These are phyloP conservation scores for Andrena chrysosceles DNA, from an alignment of 2,888 invertebrate genomes.

Conservation along the genomic window DNA sequence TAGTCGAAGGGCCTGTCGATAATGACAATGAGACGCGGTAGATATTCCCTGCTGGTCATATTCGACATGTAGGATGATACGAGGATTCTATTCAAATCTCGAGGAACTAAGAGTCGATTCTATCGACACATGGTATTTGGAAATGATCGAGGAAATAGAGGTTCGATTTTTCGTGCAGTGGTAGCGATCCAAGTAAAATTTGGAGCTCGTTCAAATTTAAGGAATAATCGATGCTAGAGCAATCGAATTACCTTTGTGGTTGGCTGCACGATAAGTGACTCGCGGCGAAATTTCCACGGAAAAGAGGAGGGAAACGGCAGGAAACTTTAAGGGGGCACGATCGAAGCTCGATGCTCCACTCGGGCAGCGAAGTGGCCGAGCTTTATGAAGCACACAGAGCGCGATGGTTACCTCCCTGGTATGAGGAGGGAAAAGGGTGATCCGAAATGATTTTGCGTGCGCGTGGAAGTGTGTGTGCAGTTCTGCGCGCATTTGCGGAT, in stretches of 20 bases:
- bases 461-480: slow-evolving; percentile 20
- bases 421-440: too few species aligned
- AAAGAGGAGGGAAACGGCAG: slow-evolving; percentile 5
- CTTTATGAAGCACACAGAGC: slow-evolving; percentile 75
- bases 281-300: slow-evolving; percentile 9
- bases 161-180: too few species aligned
- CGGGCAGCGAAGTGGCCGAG: slow-evolving; percentile 70
- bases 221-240: slow-evolving; percentile 5
- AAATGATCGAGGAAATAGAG: too few species aligned
- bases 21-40: too few species aligned
- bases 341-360: slow-evolving; percentile 53
- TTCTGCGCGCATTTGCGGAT: slow-evolving; percentile 57
- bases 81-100: too few species aligned
- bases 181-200: neutral
- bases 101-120: too few species aligned
- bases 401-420: slow-evolving; percentile 70
- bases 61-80: too few species aligned
- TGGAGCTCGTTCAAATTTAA: neutral
- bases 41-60: too few species aligned
- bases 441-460: slow-evolving; percentile 25
- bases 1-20: neutral
- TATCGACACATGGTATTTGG: too few species aligned
- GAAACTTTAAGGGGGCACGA: slow-evolving; percentile 57
- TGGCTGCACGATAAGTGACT: neutral
- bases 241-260: slow-evolving; percentile 15